phyloP scores from a whole-genome alignment of 1,140 invertebrate species.

The Orchestia grillus region DNA sequence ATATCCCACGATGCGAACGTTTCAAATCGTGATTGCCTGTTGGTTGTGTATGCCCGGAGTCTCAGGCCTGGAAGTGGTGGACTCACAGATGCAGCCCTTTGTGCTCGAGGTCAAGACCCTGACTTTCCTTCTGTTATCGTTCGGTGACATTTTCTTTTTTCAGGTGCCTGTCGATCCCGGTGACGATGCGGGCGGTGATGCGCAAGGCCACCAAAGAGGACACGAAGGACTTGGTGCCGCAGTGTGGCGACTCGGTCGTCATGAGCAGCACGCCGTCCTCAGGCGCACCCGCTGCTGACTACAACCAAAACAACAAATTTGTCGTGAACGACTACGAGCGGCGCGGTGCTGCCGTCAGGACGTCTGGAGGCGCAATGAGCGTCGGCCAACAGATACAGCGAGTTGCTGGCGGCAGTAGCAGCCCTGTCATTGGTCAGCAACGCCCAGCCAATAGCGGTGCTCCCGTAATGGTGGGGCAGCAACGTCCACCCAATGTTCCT shows the following conservation, averaged over 20 bases:
- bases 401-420: background rate
- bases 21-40: no score
- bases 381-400: constrained; percentile 10
- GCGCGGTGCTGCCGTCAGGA: background rate
- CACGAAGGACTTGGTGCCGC: constrained; percentile 57
- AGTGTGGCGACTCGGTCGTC: constrained; percentile 64
- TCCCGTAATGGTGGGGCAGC: background rate
- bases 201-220: constrained; percentile 56
- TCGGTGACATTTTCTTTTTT: background rate
- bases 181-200: constrained; percentile 57
- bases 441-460: background rate
- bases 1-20: no score
- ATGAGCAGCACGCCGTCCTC: constrained; percentile 61
- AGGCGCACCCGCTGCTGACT: constrained; percentile 67
- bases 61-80: no score
- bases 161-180: constrained; percentile 44
- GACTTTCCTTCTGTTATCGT: background rate
- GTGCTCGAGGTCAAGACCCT: no score
- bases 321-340: constrained; percentile 65
- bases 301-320: constrained; percentile 68
- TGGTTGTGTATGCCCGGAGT: no score
- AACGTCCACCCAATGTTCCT: background rate
- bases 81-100: no score
- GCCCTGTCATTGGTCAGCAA: constrained; percentile 11
- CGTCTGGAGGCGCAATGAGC: background rate